Evolutionary conservation across 1,140 invertebrate genomes (phyloP).

Genomic region (Leguminivora glycinivorella): DNA sequence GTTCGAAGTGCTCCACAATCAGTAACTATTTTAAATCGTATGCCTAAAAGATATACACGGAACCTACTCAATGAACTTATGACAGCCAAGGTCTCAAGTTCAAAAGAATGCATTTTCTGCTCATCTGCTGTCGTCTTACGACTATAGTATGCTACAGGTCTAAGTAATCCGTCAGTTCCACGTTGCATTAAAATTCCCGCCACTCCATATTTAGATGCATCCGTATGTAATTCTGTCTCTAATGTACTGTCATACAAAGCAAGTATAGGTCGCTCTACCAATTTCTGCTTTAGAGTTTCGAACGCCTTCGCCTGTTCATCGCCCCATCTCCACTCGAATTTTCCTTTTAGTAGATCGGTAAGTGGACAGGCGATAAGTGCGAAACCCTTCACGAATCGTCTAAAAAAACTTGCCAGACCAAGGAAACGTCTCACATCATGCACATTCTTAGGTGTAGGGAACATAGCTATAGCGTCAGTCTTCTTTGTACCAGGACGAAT

Average conservation of each 20-base stretch:
- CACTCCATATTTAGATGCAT: slow-evolving; percentile 40
- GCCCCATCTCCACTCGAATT: slow-evolving; percentile 39
- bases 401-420: slow-evolving; percentile 55
- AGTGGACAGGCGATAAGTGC: slow-evolving; percentile 45
- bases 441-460: slow-evolving; percentile 42
- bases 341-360: slow-evolving; percentile 46
- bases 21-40: slow-evolving; percentile 70
- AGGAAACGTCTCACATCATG: slow-evolving; percentile 57
- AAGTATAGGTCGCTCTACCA: slow-evolving; percentile 33
- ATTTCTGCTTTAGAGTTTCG: slow-evolving; percentile 5
- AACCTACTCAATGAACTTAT: slow-evolving; percentile 69
- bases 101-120: slow-evolving; percentile 38
- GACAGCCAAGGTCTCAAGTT: slow-evolving; percentile 59
- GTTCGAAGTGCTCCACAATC: slow-evolving; percentile 42
- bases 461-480: slow-evolving; percentile 48
- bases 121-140: slow-evolving; percentile 27
- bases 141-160: slow-evolving; percentile 43
- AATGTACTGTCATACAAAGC: slow-evolving; percentile 37
- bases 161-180: slow-evolving; percentile 14
- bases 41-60: slow-evolving; percentile 63
- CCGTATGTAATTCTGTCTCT: slow-evolving; percentile 40
- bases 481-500: slow-evolving; percentile 49
- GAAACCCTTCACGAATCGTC: slow-evolving; percentile 52
- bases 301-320: not conserved
- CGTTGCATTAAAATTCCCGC: slow-evolving; percentile 42